phyloP scores from a whole-genome alignment of 2,797 vertebrate genomes.

The Scarus forsteni region DNA sequence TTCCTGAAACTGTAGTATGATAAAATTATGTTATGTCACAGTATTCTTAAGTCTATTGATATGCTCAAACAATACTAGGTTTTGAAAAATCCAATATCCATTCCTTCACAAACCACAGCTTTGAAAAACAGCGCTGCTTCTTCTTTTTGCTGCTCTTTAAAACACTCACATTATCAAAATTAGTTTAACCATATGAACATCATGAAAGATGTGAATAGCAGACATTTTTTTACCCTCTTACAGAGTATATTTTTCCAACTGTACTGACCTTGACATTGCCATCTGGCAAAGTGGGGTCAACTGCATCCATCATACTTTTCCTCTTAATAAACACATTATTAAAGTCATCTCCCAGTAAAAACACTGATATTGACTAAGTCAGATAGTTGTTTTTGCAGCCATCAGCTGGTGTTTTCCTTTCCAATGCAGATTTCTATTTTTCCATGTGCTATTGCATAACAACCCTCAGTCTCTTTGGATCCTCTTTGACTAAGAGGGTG shows the following conservation, averaged over 20 bases:
- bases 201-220: no score
- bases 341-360: background rate
- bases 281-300: background rate
- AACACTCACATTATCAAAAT: no score
- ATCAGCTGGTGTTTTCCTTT: constrained; percentile 17
- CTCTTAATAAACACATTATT: background rate
- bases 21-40: no score
- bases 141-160: no score
- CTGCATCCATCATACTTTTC: background rate
- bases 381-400: background rate
- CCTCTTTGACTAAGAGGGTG: background rate
- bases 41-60: no score
- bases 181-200: no score
- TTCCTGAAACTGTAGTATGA: no score
- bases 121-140: no score
- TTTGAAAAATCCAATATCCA: no score
- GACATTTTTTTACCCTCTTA: background rate
- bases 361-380: background rate
- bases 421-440: background rate
- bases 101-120: no score
- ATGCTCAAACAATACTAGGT: no score
- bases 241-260: background rate
- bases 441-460: constrained; percentile 9
- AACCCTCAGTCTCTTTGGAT: constrained; percentile 6
- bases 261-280: background rate